Percentiles rank a stretch among this genome's conserved stretches.
These are phyloP conservation scores for Haliclona indistincta DNA, from an alignment of 37 sponge, comb jelly and placozoan genomes.

Conservation along the genomic window DNA sequence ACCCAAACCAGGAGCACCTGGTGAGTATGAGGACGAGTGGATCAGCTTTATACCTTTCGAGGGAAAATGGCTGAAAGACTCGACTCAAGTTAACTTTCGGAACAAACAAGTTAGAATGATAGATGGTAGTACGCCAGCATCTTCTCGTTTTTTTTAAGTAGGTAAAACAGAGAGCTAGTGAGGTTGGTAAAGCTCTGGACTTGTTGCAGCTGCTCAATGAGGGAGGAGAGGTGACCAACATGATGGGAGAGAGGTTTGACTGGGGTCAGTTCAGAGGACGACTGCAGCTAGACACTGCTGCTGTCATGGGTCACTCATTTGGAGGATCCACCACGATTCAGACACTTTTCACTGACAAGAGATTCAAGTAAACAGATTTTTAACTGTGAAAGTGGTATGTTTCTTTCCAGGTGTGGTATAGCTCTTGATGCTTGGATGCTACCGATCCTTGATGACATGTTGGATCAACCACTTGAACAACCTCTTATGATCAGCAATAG, in stretches of 20 bases:
- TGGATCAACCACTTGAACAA: conserved; percentile 19
- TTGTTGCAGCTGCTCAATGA: conserved; percentile 39
- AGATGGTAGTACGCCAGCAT: too few relatives aligned
- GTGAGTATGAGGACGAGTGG: not conserved
- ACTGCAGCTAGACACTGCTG: conserved; percentile 29
- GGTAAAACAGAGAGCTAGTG: conserved; percentile 32
- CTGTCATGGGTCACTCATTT: conserved; percentile 71
- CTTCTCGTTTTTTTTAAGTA: too few relatives aligned
- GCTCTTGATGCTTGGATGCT: conserved; percentile 60
- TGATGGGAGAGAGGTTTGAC: conserved; percentile 33
- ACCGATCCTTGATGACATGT: conserved; percentile 27
- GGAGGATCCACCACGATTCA: conserved; percentile 58
- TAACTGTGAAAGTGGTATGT: not conserved
- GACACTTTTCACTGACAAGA: conserved; percentile 46
- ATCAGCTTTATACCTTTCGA: conserved; percentile 36
- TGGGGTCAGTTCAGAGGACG: conserved; percentile 57
- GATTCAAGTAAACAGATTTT: conserved; percentile 44
- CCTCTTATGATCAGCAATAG: conserved; percentile 77
- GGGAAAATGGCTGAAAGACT: too few relatives aligned
- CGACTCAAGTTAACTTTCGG: too few relatives aligned
- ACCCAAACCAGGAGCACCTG: not conserved
- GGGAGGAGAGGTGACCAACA: conserved; percentile 41
- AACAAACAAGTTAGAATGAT: conserved; percentile 63
- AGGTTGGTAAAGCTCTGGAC: conserved; percentile 38
- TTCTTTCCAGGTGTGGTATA: conserved; percentile 50